phyloP scores from a whole-genome alignment of 1,140 invertebrate species.

The Scaptomyza pallida region DNA sequence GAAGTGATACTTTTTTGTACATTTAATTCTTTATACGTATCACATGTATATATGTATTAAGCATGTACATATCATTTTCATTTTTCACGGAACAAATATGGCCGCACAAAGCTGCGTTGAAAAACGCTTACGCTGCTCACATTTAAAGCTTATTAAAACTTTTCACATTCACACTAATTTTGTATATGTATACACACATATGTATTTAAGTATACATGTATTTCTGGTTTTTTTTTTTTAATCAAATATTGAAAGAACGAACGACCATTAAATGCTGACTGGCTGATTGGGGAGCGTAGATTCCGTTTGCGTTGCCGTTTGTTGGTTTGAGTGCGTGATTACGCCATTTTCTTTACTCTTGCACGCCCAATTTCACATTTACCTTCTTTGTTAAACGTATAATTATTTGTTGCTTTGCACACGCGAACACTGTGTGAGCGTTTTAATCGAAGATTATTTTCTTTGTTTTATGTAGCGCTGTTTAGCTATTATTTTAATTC shows the following conservation, averaged over 20 bases:
- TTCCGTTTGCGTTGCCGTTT: slow-evolving; percentile 73
- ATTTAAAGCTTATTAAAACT: slow-evolving; percentile 53
- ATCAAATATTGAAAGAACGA: slow-evolving; percentile 53
- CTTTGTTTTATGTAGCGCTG: slow-evolving; percentile 38
- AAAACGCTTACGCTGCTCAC: slow-evolving; percentile 53
- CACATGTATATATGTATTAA: slow-evolving; percentile 41
- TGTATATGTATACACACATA: slow-evolving; percentile 21
- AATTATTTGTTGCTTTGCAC: slow-evolving; percentile 44
- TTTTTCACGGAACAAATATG: slow-evolving; percentile 76
- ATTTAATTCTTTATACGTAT: slow-evolving; percentile 67
- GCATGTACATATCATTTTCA: slow-evolving; percentile 66
- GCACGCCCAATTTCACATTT: slow-evolving; percentile 76
- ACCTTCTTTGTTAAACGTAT: slow-evolving; percentile 59
- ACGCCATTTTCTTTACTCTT: slow-evolving; percentile 77
- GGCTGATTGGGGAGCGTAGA: slow-evolving; percentile 65
- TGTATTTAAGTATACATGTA: slow-evolving; percentile 31
- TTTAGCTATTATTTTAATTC: slow-evolving; percentile 24
- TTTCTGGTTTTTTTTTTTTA: slow-evolving; percentile 54
- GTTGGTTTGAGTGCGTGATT: slow-evolving; percentile 75
- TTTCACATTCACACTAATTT: slow-evolving; percentile 50
- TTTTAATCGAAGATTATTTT: slow-evolving; percentile 47
- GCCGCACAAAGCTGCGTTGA: slow-evolving; percentile 54
- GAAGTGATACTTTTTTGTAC: slow-evolving; percentile 64
- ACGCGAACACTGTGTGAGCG: slow-evolving; percentile 43
- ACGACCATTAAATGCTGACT: slow-evolving; percentile 63